Conservation (phyloP, 2,113 vertebrate species). For the Columba janthina region DNA sequence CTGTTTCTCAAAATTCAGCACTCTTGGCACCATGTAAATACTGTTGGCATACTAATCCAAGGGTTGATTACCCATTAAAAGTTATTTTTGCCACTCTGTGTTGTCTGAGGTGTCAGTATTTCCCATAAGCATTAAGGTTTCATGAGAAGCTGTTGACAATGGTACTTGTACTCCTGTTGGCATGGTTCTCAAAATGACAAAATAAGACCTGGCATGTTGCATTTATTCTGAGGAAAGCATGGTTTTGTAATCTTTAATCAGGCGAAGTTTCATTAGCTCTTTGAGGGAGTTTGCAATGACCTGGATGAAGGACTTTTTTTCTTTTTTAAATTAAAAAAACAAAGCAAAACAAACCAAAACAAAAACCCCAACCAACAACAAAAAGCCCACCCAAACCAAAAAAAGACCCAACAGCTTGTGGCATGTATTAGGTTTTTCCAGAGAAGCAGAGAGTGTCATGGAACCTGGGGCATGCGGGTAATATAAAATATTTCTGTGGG, state of each 20-base stretch:
- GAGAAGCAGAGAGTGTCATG: neutral
- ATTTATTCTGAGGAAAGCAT: neutral
- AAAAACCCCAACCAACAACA: no score
- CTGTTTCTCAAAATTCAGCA: neutral
- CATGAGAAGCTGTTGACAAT: neutral
- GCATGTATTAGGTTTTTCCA: neutral
- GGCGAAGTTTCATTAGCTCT: neutral
- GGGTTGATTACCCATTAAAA: neutral
- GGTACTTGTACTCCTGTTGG: neutral
- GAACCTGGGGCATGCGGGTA: neutral
- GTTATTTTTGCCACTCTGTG: neutral
- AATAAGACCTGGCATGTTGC: neutral
- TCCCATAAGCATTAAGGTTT: neutral
- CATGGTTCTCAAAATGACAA: neutral
- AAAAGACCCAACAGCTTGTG: neutral
- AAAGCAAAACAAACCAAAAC: neutral
- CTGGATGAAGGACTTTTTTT: neutral
- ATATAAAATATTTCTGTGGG: neutral
- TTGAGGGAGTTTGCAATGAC: neutral
- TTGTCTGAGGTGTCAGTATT: neutral
- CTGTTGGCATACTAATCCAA: neutral
- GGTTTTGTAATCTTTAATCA: slow-evolving; percentile 13
- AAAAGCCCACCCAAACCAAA: no score
- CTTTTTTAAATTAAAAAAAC: no score
- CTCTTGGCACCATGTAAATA: neutral